A percentile compares a stretch with the other conserved stretches of the same genome.
Conservation (phyloP, 2,797 vertebrate species). For the Platalea minor region DNA sequence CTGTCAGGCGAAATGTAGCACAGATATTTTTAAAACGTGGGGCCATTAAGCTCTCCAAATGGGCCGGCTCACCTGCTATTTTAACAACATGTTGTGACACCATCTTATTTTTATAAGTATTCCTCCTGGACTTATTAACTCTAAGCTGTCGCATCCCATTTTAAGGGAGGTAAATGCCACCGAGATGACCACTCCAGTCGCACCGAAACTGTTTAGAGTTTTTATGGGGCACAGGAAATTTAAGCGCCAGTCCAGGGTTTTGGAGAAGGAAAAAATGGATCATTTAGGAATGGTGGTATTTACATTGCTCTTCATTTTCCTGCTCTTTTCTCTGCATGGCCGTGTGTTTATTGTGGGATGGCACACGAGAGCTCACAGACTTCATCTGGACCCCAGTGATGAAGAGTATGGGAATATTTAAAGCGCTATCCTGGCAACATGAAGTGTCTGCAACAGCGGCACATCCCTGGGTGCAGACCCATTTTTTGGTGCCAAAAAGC, state of each 20-base stretch:
- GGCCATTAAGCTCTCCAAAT: slow-evolving; percentile 36
- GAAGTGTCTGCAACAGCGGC: not conserved
- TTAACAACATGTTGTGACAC: slow-evolving; percentile 47
- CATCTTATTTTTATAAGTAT: slow-evolving; percentile 22
- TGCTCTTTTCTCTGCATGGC: not conserved
- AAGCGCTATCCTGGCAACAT: fast-evolving
- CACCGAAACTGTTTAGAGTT: not conserved
- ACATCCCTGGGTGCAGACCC: no score
- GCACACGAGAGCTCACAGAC: fast-evolving
- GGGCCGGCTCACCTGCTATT: slow-evolving; percentile 39
- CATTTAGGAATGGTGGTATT: not conserved
- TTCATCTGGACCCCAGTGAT: not conserved
- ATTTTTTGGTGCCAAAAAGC: fast-evolving
- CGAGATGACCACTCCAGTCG: not conserved
- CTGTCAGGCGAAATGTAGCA: not conserved
- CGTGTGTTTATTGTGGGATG: not conserved
- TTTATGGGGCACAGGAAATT: not conserved
- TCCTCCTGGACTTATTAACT: slow-evolving; percentile 55
- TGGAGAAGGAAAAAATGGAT: not conserved
- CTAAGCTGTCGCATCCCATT: slow-evolving; percentile 40
- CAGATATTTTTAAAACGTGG: slow-evolving; percentile 42
- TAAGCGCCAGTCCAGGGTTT: not conserved
- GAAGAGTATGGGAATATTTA: not conserved
- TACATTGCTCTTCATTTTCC: not conserved
- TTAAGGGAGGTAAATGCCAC: slow-evolving; percentile 26